phyloP scores from a whole-genome alignment of 2,113 vertebrate species.

The Puffinus mauretanicus region DNA sequence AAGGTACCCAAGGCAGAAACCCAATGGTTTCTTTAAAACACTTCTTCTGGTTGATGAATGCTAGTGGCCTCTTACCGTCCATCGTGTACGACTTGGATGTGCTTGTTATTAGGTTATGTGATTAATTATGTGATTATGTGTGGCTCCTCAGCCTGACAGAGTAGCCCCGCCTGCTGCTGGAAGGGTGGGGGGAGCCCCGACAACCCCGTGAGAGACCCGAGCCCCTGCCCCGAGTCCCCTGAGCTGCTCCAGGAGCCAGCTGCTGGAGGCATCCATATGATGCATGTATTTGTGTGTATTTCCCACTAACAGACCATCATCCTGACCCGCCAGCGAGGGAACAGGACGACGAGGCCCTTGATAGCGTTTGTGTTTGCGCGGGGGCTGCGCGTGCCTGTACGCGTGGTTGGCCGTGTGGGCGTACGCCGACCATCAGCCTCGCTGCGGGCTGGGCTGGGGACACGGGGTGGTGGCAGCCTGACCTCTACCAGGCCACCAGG shows the following conservation, averaged over 20 bases:
- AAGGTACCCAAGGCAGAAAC: not conserved
- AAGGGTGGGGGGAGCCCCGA: not conserved
- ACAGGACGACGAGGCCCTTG: accelerated
- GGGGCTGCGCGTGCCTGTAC: not conserved
- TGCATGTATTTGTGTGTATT: accelerated
- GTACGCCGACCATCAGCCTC: not conserved
- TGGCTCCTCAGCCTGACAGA: not conserved
- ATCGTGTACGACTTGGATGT: accelerated
- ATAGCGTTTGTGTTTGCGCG: accelerated
- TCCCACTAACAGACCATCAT: accelerated
- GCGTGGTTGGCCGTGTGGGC: not conserved
- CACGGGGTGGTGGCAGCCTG: accelerated
- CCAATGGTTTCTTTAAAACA: not conserved
- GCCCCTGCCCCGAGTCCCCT: not conserved
- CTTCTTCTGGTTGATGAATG: not conserved
- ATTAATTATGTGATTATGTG: not conserved
- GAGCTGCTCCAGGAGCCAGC: not conserved
- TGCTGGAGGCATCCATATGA: not conserved
- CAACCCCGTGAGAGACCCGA: accelerated
- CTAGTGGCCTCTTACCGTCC: not conserved
- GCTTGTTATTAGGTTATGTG: accelerated
- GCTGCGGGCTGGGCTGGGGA: accelerated
- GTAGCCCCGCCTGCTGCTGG: not conserved
- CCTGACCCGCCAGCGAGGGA: no score
- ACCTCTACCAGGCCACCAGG: not conserved